These are phyloP conservation scores for Asteroscopus sphinx DNA, from an alignment of 2,888 invertebrate genomes.

Conservation along the genomic window DNA sequence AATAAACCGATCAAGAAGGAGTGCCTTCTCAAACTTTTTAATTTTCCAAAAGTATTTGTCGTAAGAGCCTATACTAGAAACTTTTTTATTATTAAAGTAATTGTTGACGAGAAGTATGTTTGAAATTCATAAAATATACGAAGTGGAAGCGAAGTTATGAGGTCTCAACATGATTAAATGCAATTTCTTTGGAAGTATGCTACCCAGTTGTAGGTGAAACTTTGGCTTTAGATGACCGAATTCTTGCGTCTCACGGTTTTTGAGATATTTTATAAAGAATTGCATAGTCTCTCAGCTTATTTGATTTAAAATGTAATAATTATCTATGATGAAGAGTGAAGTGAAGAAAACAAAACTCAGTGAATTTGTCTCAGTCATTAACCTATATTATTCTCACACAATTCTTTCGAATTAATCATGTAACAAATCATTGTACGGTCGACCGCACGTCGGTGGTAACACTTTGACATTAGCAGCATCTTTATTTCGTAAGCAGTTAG, in stretches of 20 bases:
- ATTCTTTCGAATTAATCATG: too few species aligned
- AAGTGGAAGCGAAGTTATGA: slow-evolving; percentile 78
- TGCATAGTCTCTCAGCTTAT: slow-evolving; percentile 14
- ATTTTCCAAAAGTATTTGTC: slow-evolving; percentile 79
- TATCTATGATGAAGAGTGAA: too few species aligned
- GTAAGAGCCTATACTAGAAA: slow-evolving; percentile 73
- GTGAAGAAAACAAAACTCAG: too few species aligned
- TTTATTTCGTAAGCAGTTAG: too few species aligned
- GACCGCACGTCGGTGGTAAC: too few species aligned
- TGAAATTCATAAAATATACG: slow-evolving; percentile 82
- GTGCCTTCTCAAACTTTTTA: slow-evolving; percentile 62
- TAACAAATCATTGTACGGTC: too few species aligned
- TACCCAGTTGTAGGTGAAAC: slow-evolving; percentile 72
- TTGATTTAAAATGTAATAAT: not conserved
- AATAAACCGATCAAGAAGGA: slow-evolving; percentile 53
- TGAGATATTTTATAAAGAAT: slow-evolving; percentile 60
- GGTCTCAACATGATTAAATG: slow-evolving; percentile 86
- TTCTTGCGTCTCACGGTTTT: slow-evolving; percentile 68
- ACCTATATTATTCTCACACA: too few species aligned
- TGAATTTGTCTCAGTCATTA: too few species aligned
- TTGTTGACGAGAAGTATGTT: slow-evolving; percentile 82
- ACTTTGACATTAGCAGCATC: too few species aligned
- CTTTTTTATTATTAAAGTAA: slow-evolving; percentile 82
- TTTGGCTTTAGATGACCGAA: slow-evolving; percentile 76
- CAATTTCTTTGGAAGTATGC: slow-evolving; percentile 88